phyloP scores from a whole-genome alignment of 2,797 vertebrate genomes.

The Pipistrellus pygmaeus region DNA sequence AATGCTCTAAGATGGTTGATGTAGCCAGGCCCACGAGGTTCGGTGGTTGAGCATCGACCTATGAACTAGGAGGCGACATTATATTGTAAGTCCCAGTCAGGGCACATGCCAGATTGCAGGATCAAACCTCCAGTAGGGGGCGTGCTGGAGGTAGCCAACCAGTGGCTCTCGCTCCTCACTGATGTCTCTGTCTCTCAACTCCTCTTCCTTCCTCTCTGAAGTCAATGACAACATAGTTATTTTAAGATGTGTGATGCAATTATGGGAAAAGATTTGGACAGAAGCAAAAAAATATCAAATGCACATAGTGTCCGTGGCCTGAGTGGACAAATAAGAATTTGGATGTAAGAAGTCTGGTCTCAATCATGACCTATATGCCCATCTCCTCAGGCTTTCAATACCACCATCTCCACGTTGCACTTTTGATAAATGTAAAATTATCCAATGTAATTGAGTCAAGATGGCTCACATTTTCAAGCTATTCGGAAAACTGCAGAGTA shows the following conservation, averaged over 20 bases:
- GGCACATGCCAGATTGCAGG: too few relatives aligned
- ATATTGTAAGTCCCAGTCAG: too few relatives aligned
- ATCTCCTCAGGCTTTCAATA: background rate
- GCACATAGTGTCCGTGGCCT: fast-evolving
- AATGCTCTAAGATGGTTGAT: background rate
- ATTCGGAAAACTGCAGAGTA: background rate
- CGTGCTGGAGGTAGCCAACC: too few relatives aligned
- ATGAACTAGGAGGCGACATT: too few relatives aligned
- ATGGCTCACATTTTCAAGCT: background rate
- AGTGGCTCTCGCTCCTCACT: too few relatives aligned
- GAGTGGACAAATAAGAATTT: background rate
- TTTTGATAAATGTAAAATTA: background rate
- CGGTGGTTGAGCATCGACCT: too few relatives aligned
- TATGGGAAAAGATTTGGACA: background rate
- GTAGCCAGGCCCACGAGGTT: background rate
- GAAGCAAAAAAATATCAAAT: background rate
- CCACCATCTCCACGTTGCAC: background rate
- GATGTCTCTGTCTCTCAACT: too few relatives aligned
- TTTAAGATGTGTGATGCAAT: background rate
- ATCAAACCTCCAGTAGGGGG: too few relatives aligned
- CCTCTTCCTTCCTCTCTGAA: too few relatives aligned
- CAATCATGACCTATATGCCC: fast-evolving
- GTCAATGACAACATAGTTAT: too few relatives aligned
- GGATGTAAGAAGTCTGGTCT: background rate
- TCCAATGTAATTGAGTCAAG: background rate